Evolutionary conservation across 2,888 invertebrate species (phyloP).

Genomic region (Rhamnusium bicolor): DNA sequence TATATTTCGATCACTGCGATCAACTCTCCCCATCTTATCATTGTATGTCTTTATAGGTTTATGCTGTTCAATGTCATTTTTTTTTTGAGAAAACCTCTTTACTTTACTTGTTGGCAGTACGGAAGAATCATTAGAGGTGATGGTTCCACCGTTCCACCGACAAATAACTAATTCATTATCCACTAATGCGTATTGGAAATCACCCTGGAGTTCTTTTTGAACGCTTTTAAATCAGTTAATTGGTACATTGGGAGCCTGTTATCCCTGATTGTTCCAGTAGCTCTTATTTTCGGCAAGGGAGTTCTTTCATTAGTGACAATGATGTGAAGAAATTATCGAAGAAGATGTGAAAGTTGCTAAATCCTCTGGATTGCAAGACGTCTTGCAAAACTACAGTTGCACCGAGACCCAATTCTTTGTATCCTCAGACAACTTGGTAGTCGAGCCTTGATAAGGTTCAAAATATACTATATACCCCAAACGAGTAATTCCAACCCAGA

Average conservation of each 20-base stretch:
- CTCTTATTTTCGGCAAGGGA: conserved; percentile 11
- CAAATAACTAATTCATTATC: too few species aligned
- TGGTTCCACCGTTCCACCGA: background rate
- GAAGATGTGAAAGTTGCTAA: conserved; percentile 9
- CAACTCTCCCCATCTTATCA: background rate
- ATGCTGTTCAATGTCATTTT: background rate
- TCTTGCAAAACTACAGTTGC: conserved; percentile 40
- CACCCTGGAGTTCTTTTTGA: conserved; percentile 8
- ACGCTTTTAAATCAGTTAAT: conserved; percentile 5
- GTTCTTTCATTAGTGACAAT: conserved; percentile 38
- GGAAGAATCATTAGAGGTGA: background rate
- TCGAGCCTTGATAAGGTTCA: too few species aligned
- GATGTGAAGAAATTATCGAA: conserved; percentile 49
- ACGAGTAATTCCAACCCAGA: too few species aligned
- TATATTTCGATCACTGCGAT: background rate
- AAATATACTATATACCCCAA: too few species aligned
- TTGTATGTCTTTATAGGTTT: background rate
- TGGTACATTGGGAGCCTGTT: conserved; percentile 25
- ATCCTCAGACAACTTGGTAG: conserved; percentile 34
- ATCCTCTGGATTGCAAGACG: conserved; percentile 25
- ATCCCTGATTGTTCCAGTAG: conserved; percentile 32
- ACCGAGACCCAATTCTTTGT: conserved; percentile 42
- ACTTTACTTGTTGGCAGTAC: background rate
- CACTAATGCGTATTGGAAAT: too few species aligned
- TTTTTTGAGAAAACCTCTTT: background rate